Conservation (phyloP, 2,113 vertebrate genomes). For the pig (Sus scrofa) region DNA sequence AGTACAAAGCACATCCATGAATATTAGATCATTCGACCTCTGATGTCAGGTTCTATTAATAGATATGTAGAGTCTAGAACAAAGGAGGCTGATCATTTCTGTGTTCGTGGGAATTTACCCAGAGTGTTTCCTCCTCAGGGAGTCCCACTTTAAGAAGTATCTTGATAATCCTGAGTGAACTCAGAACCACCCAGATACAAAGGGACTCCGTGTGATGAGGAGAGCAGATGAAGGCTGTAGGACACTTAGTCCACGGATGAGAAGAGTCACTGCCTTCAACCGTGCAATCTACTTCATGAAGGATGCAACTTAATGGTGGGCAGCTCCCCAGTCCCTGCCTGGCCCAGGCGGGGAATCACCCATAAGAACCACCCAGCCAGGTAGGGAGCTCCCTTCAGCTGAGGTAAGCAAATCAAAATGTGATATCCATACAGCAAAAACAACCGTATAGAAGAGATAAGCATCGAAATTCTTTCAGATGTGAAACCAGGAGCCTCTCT, state of each 20-base stretch:
- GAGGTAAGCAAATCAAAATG: background rate
- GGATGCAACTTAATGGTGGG: background rate
- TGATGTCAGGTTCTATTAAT: background rate
- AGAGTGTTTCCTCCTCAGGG: background rate
- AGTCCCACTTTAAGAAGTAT: background rate
- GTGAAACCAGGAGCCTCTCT: background rate
- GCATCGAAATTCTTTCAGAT: background rate
- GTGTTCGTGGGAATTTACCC: background rate
- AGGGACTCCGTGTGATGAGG: background rate
- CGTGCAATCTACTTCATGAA: background rate
- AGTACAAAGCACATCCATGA: background rate
- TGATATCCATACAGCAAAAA: background rate
- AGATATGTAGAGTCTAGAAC: background rate
- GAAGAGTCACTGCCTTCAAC: background rate
- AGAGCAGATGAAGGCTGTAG: background rate
- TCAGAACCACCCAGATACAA: background rate
- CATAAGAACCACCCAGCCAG: background rate
- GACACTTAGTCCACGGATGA: background rate
- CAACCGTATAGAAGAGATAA: background rate
- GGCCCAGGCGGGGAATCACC: background rate
- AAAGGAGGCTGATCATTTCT: conserved; percentile 41
- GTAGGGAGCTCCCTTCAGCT: background rate
- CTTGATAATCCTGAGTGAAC: conserved; percentile 9
- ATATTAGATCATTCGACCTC: background rate
- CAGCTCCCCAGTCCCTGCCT: background rate